Evolutionary conservation across 2,888 invertebrate genomes (phyloP), one percentile per base, ranked within the genome.

Genomic region (Pogonocherus hispidulus): DNA sequence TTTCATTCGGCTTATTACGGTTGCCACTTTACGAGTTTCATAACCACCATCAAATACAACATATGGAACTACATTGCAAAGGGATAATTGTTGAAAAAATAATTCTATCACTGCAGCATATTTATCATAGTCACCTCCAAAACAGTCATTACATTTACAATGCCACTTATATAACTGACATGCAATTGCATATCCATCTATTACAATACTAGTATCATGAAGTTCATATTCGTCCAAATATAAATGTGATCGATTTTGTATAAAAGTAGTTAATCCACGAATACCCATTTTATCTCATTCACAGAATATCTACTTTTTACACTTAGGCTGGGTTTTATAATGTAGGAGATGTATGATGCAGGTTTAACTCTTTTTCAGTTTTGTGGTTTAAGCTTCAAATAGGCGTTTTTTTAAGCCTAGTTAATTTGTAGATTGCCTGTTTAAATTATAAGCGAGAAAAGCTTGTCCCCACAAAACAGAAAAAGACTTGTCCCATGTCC

Each of bases 231-330:
- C 82, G 79, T 91, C 87, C 51, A 95, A 86, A 80, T 91, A 93
- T 41, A 86, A 84, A 70, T 91, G 88, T 23, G 91, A 89, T 78
- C 91, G 88, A 70, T 87, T 87, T 32, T 90, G 89, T 70, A 96
- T 91, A 76, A 91, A 96, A 0, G 94, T 93, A 11, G 95, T 95
- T 67, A 97, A 86, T 41, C 97, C 97, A 63, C 91, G 89, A 4
- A 97, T 92, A 8, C 97, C 97, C 97, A 97, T 94, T 70, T 74
- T n/a, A n/a, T n/a, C n/a, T 57, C n/a, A n/a, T n/a, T n/a, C n/a
- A n/a, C n/a, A n/a, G n/a, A n/a, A n/a, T n/a, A n/a, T n/a, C n/a
- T n/a, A n/a, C n/a, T n/a, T n/a, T n/a, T 32, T 32, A 32, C 32
- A 32, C 4, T 6, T 32, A 6, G 9, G 32, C 32, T 32, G 4